Evolutionary conservation across 2,113 vertebrate species (phyloP), one percentile per base, ranked within the genome.

Genomic region (Corythornis madagascariensis): DNA sequence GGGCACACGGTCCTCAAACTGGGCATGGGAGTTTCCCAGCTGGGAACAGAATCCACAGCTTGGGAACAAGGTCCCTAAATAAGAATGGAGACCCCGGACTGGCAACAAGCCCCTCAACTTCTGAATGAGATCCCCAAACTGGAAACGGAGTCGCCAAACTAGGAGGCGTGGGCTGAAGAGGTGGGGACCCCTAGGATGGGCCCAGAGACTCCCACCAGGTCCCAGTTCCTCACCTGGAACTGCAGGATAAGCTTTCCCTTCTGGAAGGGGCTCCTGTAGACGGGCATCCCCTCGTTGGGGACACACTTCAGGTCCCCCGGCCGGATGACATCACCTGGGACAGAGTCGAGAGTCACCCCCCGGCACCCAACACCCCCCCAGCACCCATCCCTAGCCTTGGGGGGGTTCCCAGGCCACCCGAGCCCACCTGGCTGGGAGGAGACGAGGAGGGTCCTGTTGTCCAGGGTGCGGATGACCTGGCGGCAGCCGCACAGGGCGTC

Each of bases 211-310:
- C 40, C 40, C 19, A 5, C 64, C 42, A 29, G 12, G 38, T 38
- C 31, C 31, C 3, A 3, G 20, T 43, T 33, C 47, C 55, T 80
- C 87, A 97, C 97, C 96, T 97, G 69, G 29, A 97, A 97, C 43
- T 96, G 95, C 33, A 97, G 29, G 65, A 97, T 92, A 63, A 97
- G 97, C 18, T 96, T 96, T 11, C 97, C 97, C 38, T 91, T 97
- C 89, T 97, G 94, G 25, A 89, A 91, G 3, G 97, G 95, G 67
- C 83, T 95, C 55, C 96, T 88, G 65, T 96, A 97, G 60, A 97
- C 33, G 0, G 97, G 97, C 97, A 97, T 97, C 7, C 97, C 97
- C 73, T 97, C 97, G 3, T 96, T 97, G 7, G 93, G 96, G 35
- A 97, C 75, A 2, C 96, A 97, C 64, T 95, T 97, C 12, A 96